A percentile compares a stretch with the other conserved stretches of the same genome.
Evolutionary conservation across 1,140 invertebrate genomes (phyloP).

Genomic region (Trachymyrmex cornetzi): DNA sequence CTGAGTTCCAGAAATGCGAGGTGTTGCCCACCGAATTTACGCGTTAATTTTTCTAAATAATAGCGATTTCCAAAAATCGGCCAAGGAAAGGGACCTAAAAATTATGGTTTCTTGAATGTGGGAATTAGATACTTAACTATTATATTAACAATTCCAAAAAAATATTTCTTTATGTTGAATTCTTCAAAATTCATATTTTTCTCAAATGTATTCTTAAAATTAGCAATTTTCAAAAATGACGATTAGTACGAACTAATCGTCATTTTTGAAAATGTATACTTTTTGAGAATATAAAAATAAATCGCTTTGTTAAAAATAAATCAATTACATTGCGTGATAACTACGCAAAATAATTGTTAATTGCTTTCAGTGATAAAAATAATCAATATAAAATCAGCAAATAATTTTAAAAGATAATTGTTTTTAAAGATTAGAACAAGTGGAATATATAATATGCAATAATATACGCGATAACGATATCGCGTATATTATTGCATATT

Average conservation of each 20-base stretch:
- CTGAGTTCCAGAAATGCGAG: slow-evolving; percentile 88
- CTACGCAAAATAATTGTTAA: background rate
- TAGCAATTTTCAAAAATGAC: background rate
- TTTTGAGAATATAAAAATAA: background rate
- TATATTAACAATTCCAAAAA: background rate
- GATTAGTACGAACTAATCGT: no score
- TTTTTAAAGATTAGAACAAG: background rate
- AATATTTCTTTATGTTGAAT: background rate
- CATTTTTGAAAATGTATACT: no score
- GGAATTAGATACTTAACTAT: background rate
- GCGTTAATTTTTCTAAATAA: slow-evolving; percentile 87
- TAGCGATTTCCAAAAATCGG: slow-evolving; percentile 90
- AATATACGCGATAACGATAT: background rate
- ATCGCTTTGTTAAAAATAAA: background rate
- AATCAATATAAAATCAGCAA: no score
- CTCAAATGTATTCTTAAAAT: background rate
- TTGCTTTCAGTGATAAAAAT: background rate
- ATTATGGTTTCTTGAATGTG: background rate
- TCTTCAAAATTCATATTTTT: background rate
- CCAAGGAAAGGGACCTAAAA: slow-evolving; percentile 89
- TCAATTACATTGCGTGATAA: background rate
- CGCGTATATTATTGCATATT: background rate
- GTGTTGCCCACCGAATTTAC: slow-evolving; percentile 88
- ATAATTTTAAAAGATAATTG: background rate
- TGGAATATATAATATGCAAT: background rate